These are phyloP conservation scores for Gambusia affinis DNA, from an alignment of 2,113 vertebrate species.

Conservation along the genomic window DNA sequence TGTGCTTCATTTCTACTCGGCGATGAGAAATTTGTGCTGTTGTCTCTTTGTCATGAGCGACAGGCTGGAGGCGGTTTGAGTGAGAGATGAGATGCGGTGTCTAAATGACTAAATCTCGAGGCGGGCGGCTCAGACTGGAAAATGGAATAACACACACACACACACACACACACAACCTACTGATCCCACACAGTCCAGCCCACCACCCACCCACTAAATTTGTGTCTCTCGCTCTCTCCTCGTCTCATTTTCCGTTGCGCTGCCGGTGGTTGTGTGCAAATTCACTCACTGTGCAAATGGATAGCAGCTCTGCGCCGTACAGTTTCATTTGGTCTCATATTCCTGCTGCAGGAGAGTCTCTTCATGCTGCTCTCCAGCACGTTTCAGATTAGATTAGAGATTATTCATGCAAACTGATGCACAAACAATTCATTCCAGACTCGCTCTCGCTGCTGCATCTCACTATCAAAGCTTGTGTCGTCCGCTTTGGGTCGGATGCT, in stretches of 20 bases:
- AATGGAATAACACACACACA: not conserved
- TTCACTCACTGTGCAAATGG: conserved; percentile 54
- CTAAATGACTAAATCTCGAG: not conserved
- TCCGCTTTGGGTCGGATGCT: not conserved
- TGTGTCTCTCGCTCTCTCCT: conserved; percentile 28
- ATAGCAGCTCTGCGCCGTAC: conserved; percentile 12
- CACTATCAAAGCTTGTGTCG: not conserved
- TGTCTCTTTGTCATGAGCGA: conserved; percentile 54
- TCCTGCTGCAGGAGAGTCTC: conserved; percentile 23
- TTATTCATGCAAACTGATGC: conserved; percentile 35
- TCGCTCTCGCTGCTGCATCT: not conserved
- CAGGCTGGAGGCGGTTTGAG: conserved; percentile 58
- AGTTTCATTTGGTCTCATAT: conserved; percentile 41
- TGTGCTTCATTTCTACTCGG: not conserved
- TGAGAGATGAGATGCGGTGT: conserved; percentile 45
- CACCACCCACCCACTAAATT: not conserved
- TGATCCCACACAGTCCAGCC: conserved; percentile 12
- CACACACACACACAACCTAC: conserved; percentile 12
- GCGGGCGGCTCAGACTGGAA: not conserved
- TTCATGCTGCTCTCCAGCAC: conserved; percentile 21
- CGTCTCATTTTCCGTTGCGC: conserved; percentile 29
- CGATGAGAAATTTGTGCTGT: not conserved
- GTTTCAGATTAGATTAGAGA: conserved; percentile 39
- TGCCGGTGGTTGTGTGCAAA: conserved; percentile 58
- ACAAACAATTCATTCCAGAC: conserved; percentile 13